Evolutionary conservation across 2,113 vertebrate species (phyloP).

Genomic region (Triplophysa tibetana): DNA sequence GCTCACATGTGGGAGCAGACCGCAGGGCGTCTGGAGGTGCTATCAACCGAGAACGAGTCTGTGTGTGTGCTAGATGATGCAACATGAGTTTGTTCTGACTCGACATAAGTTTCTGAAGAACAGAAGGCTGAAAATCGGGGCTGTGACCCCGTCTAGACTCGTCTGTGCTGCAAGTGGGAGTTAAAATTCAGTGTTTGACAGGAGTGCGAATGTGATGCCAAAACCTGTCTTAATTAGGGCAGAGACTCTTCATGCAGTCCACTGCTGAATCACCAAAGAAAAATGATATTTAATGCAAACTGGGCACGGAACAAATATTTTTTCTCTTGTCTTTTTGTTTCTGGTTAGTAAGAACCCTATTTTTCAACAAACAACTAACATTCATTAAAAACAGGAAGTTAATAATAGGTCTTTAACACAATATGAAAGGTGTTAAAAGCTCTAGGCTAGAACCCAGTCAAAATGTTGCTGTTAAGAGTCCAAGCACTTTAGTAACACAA

Average conservation of each 20-base stretch:
- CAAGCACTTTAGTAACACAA: too few species aligned
- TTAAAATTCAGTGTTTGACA: slow-evolving; percentile 11
- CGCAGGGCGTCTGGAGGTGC: neutral
- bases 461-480: too few species aligned
- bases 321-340: neutral
- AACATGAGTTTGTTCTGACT: neutral
- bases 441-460: too few species aligned
- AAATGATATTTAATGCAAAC: neutral
- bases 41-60: slow-evolving; percentile 9
- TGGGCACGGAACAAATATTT: neutral
- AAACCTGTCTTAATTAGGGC: neutral
- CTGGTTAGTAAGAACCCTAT: neutral
- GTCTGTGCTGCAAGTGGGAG: neutral
- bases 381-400: too few species aligned
- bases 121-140: neutral
- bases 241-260: neutral
- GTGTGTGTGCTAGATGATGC: too few species aligned
- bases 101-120: neutral
- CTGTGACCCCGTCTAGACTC: neutral
- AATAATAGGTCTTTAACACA: too few species aligned
- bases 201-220: neutral
- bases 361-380: too few species aligned
- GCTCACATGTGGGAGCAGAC: slow-evolving; percentile 6
- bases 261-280: neutral
- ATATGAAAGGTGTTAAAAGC: too few species aligned